Evolutionary conservation across 2,888 invertebrate species (phyloP).

Genomic region (Drosophila nigritarsus): DNA sequence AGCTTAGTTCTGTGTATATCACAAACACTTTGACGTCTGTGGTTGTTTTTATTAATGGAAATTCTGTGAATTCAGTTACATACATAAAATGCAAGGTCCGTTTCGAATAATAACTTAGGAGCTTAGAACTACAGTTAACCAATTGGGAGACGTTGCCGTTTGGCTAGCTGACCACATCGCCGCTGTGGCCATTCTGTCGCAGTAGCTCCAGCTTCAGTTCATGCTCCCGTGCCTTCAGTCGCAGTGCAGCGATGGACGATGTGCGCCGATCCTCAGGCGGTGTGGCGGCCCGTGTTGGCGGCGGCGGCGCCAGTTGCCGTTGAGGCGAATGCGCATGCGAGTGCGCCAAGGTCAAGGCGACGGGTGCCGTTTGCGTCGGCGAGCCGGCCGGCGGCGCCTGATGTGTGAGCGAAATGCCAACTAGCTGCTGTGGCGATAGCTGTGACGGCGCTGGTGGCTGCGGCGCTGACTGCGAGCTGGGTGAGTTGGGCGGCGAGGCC

Average conservation of each 20-base stretch:
- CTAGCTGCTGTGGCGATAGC: constrained; percentile 87
- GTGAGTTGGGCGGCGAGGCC: constrained; percentile 83
- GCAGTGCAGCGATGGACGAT: constrained; percentile 94
- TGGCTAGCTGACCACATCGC: constrained; percentile 91
- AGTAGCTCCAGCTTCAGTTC: constrained; percentile 93
- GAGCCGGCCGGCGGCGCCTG: constrained; percentile 64
- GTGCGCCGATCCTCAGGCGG: constrained; percentile 93
- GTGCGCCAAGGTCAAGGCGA: constrained; percentile 63
- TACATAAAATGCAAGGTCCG: constrained; percentile 52
- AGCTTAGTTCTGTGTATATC: constrained; percentile 39
- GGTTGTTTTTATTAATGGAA: constrained; percentile 59
- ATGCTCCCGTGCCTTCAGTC: constrained; percentile 95
- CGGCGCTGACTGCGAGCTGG: constrained; percentile 64
- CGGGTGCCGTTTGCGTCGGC: constrained; percentile 68
- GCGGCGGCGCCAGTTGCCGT: constrained; percentile 84
- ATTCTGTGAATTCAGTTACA: constrained; percentile 60
- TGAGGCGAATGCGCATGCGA: constrained; percentile 62
- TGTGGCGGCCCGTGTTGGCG: constrained; percentile 82
- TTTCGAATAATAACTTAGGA: constrained; percentile 63
- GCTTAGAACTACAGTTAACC: constrained; percentile 58
- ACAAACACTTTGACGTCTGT: constrained; percentile 56
- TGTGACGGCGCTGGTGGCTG: constrained; percentile 85
- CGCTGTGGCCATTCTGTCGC: constrained; percentile 89
- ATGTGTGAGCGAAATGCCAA: constrained; percentile 86
- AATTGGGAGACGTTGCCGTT: constrained; percentile 38